Conservation (phyloP, 2,113 vertebrate species). For the Apteryx owenii region DNA sequence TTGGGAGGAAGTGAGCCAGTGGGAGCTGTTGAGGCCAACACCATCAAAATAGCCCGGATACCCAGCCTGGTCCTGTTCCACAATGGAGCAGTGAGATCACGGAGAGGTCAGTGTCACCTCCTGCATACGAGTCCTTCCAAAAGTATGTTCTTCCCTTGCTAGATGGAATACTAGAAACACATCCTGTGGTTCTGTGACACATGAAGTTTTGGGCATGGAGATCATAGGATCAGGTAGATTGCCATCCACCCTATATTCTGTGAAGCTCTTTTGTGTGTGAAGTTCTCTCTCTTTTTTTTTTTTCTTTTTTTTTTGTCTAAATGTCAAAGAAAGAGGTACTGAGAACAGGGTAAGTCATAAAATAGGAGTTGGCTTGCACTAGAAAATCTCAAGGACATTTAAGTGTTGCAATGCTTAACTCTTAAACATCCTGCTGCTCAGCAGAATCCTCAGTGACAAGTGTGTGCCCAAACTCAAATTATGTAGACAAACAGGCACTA, state of each 20-base stretch:
- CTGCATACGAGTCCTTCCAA: not conserved
- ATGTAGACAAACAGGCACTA: not conserved
- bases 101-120: not conserved
- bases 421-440: not conserved
- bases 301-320: not conserved
- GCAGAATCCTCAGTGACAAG: not conserved
- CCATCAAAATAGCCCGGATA: slow-evolving; percentile 7
- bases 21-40: slow-evolving; percentile 14
- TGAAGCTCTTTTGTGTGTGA: not conserved
- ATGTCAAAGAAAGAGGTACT: not conserved
- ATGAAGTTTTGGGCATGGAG: not conserved
- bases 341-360: not conserved
- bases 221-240: not conserved
- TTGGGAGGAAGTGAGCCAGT: slow-evolving; percentile 27
- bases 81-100: not conserved
- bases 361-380: not conserved
- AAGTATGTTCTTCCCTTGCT: not conserved
- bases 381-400: not conserved
- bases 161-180: not conserved
- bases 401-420: not conserved
- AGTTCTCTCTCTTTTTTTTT: fast-evolving
- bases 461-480: not conserved
- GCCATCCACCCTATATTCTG: not conserved
- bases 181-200: not conserved
- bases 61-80: not conserved